Evolutionary conservation across 2,113 vertebrate genomes (phyloP).

Genomic region (Sebastes schlegelii): DNA sequence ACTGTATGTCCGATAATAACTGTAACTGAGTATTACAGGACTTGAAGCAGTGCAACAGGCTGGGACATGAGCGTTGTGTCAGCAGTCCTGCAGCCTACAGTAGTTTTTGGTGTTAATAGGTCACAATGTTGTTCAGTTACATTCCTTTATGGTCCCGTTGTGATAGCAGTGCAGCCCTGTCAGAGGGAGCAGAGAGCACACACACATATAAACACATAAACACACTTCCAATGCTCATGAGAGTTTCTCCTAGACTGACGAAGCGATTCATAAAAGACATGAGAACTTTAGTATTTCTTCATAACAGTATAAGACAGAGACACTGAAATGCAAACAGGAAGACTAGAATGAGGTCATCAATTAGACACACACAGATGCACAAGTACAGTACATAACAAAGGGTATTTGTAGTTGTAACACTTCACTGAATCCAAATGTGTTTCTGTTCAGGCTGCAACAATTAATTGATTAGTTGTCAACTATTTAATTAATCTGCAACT

Average conservation of each 20-base stretch:
- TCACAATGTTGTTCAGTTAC: constrained; percentile 34
- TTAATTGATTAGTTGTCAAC: no score
- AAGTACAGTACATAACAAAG: no score
- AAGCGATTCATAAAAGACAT: not conserved
- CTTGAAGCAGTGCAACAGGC: not conserved
- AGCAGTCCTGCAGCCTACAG: not conserved
- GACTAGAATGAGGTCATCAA: not conserved
- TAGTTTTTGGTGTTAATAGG: constrained; percentile 52
- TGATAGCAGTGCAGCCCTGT: constrained; percentile 8
- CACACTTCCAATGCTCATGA: not conserved
- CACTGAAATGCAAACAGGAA: not conserved
- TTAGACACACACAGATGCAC: not conserved
- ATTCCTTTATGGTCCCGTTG: constrained; percentile 29
- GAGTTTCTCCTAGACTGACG: not conserved
- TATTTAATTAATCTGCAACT: no score
- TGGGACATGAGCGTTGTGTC: not conserved
- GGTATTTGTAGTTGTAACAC: not conserved
- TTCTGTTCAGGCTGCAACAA: not conserved
- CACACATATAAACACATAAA: not conserved
- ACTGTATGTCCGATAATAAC: not conserved
- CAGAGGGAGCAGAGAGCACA: not conserved
- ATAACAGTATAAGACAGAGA: not conserved
- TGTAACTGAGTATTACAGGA: not conserved
- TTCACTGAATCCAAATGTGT: not conserved
- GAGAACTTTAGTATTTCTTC: not conserved